phyloP scores from a whole-genome alignment of 2,113 vertebrate genomes.

The Ellobius talpinus region DNA sequence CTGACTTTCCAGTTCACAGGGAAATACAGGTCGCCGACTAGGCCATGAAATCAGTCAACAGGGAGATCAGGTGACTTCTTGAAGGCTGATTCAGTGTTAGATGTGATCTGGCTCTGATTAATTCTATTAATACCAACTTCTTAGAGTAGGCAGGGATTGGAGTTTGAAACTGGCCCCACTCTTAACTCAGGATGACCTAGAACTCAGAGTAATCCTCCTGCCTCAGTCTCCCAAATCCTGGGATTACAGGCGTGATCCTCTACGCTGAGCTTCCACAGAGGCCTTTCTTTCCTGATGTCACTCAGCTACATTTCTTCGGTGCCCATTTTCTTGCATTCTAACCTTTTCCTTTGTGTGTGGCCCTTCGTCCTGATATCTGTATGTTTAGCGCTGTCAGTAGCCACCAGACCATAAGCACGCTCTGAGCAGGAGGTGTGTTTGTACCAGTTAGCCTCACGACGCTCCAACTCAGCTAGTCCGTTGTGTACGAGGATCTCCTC shows the following conservation, averaged over 20 bases:
- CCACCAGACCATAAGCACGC: rapidly evolving
- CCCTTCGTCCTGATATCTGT: neutral
- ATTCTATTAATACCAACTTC: neutral
- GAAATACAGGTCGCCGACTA: neutral
- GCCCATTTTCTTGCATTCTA: neutral
- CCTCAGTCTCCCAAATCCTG: neutral
- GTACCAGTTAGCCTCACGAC: neutral
- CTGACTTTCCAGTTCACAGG: neutral
- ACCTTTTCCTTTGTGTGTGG: neutral
- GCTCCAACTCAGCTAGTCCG: neutral
- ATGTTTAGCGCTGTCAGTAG: neutral
- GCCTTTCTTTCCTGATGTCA: neutral
- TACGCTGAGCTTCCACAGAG: neutral
- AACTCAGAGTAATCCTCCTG: neutral
- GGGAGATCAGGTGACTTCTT: neutral
- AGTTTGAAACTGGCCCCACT: neutral
- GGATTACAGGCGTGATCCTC: neutral
- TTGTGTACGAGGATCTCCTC: neutral
- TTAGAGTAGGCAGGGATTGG: neutral
- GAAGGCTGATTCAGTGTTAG: rapidly evolving
- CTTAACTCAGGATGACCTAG: neutral
- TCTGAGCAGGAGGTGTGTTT: neutral
- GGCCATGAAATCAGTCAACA: neutral
- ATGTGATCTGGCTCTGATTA: neutral
- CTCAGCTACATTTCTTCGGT: neutral